Evolutionary conservation across 2,113 vertebrate species (phyloP).

Genomic region (Ranitomeya variabilis): DNA sequence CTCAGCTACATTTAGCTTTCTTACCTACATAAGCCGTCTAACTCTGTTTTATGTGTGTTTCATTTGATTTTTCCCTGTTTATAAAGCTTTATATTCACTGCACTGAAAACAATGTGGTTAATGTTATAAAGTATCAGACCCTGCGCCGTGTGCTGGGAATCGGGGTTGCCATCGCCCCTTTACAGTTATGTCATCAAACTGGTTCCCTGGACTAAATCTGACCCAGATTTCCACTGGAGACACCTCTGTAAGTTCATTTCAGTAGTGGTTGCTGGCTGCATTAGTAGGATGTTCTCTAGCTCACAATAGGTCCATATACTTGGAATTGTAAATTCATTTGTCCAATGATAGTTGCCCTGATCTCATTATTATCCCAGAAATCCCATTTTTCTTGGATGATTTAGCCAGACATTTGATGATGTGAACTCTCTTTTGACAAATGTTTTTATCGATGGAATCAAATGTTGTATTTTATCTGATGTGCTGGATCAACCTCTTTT

Average conservation of each 20-base stretch:
- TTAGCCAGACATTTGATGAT: no score
- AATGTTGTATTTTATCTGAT: no score
- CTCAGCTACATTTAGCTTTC: background rate
- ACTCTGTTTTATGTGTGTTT: background rate
- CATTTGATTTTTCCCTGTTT: background rate
- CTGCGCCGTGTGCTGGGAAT: background rate
- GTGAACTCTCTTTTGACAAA: no score
- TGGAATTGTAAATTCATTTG: background rate
- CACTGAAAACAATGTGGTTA: background rate
- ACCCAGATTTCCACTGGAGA: background rate
- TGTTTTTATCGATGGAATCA: no score
- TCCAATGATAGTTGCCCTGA: background rate
- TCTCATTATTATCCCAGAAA: no score
- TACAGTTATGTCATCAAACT: background rate
- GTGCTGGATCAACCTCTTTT: no score
- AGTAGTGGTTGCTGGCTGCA: background rate
- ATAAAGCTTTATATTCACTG: background rate
- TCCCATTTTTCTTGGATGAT: no score
- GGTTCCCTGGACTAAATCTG: background rate
- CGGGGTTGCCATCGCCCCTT: background rate
- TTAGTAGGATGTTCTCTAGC: background rate
- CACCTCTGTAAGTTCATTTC: background rate
- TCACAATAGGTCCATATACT: background rate
- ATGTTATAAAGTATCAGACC: background rate
- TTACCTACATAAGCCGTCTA: background rate